These are phyloP conservation scores for Aurelia coerulea DNA, from an alignment of 30 jellyfish, hydroid and myxozoan genomes.

Conservation along the genomic window DNA sequence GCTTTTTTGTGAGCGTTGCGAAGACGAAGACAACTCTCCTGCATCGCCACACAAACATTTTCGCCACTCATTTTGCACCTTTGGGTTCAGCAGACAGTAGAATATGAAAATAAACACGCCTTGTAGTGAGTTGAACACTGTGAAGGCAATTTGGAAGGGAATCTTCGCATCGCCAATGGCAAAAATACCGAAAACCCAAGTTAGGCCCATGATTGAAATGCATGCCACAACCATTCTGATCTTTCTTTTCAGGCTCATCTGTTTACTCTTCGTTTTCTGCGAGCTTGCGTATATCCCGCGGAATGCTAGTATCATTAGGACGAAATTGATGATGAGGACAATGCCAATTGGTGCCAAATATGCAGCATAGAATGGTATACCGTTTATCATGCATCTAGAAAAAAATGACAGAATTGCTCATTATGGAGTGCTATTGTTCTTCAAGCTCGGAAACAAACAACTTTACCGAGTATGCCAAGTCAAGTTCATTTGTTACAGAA, in stretches of 20 bases:
- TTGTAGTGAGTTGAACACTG: slow-evolving; percentile 52
- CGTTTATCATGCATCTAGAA: slow-evolving; percentile 55
- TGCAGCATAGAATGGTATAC: slow-evolving; percentile 32
- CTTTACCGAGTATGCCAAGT: too few relatives aligned
- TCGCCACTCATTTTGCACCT: slow-evolving; percentile 39
- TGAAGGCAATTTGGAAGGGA: slow-evolving; percentile 28
- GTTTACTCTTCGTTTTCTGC: slow-evolving; percentile 21
- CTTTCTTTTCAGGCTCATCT: slow-evolving; percentile 18
- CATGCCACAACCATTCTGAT: slow-evolving; percentile 26
- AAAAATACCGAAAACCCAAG: slow-evolving; percentile 55
- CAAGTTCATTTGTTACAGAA: too few relatives aligned
- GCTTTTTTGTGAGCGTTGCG: slow-evolving; percentile 1
- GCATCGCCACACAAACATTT: neutral
- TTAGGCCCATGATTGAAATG: slow-evolving; percentile 46
- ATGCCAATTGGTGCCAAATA: slow-evolving; percentile 45
- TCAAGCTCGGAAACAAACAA: too few relatives aligned
- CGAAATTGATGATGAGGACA: slow-evolving; percentile 17
- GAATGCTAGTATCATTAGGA: slow-evolving; percentile 8
- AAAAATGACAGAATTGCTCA: neutral
- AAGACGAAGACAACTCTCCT: neutral
- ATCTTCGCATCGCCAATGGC: slow-evolving; percentile 33
- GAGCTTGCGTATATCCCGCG: slow-evolving; percentile 42
- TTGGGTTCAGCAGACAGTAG: slow-evolving; percentile 30
- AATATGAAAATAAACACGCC: slow-evolving; percentile 51
- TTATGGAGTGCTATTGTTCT: too few relatives aligned